phyloP scores from a whole-genome alignment of 2,797 vertebrate species.

The Liasis olivaceus region DNA sequence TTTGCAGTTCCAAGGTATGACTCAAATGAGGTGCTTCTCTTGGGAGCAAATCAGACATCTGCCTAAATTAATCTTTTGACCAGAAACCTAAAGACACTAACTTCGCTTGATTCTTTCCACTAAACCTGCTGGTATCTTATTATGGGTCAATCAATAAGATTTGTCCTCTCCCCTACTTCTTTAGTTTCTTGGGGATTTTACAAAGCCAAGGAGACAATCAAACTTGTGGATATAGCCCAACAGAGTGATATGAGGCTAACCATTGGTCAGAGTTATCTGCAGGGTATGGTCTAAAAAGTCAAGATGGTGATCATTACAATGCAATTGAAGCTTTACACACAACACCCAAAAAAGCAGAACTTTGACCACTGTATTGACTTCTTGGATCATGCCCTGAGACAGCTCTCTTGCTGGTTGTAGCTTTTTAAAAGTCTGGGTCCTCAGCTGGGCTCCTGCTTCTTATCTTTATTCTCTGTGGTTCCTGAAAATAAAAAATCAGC shows the following conservation, averaged over 20 bases:
- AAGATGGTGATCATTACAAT: neutral
- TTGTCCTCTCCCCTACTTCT: neutral
- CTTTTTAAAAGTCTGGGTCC: neutral
- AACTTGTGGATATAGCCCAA: neutral
- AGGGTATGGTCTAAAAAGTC: neutral
- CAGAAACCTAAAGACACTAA: too few species aligned
- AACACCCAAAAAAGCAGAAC: neutral
- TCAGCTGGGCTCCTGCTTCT: neutral
- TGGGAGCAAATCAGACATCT: too few species aligned
- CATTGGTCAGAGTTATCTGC: neutral
- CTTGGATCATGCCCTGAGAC: neutral
- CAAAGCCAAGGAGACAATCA: neutral
- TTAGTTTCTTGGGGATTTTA: neutral
- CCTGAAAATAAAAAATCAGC: neutral
- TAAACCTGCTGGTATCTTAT: too few species aligned
- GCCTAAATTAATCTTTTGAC: too few species aligned
- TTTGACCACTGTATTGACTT: neutral
- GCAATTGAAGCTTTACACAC: neutral
- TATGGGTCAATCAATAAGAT: neutral
- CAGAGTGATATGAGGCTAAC: too few species aligned
- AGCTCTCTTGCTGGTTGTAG: neutral
- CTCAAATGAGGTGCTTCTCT: too few species aligned
- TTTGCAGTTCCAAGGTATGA: too few species aligned
- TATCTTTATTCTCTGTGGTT: neutral
- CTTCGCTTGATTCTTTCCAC: too few species aligned